These are phyloP conservation scores for Sphaerodactylus townsendi DNA, from an alignment of 2,113 vertebrate genomes.

Conservation along the genomic window DNA sequence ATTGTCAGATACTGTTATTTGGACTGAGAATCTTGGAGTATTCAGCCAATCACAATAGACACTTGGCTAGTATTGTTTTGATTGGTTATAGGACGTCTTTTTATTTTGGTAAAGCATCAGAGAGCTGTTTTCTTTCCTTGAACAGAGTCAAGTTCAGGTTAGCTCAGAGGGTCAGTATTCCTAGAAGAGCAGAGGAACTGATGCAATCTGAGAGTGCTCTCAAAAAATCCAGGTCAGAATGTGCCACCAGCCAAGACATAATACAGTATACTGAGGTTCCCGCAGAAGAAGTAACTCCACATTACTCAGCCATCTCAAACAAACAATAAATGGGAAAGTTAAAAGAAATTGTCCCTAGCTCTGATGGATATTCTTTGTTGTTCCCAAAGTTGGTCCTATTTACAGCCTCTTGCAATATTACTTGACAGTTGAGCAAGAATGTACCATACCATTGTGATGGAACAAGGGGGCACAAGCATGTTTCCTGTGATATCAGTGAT, in stretches of 20 bases:
- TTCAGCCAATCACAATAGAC: constrained; percentile 47
- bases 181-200: too few species aligned
- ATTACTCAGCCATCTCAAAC: not conserved
- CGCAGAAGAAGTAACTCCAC: not conserved
- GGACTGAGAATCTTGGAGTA: constrained; percentile 35
- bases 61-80: constrained; percentile 35
- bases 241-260: not conserved
- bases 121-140: constrained; percentile 27
- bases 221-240: not conserved
- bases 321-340: not conserved
- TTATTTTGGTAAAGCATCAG: constrained; percentile 36
- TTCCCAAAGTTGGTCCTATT: not conserved
- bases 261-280: not conserved
- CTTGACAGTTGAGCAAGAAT: not conserved
- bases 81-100: constrained; percentile 42
- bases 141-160: not conserved
- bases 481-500: not conserved
- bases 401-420: not conserved
- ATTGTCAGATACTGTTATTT: constrained; percentile 50
- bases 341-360: not conserved
- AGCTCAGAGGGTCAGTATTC: not conserved
- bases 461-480: too few species aligned
- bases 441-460: not conserved
- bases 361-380: not conserved
- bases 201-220: not conserved